These are phyloP conservation scores for Linurgus olivaceus DNA, from an alignment of 2,797 vertebrate species.

Conservation along the genomic window DNA sequence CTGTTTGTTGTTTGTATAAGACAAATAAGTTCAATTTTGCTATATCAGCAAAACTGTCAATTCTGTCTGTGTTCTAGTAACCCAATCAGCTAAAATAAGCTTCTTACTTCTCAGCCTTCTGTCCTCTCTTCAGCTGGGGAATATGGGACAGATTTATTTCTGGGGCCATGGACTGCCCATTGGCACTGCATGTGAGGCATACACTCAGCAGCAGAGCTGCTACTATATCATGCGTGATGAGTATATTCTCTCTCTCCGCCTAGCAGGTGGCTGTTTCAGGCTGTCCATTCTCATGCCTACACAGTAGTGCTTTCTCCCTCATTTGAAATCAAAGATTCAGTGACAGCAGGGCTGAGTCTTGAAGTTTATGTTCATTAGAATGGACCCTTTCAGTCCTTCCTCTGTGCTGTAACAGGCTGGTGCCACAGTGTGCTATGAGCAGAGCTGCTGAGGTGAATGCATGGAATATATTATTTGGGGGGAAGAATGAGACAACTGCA, in stretches of 20 bases:
- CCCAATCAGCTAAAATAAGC: conserved; percentile 33
- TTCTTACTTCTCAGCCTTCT: conserved; percentile 33
- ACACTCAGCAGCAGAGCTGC: not conserved
- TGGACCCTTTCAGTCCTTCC: conserved; percentile 34
- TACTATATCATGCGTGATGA: not conserved
- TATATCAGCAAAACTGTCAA: conserved; percentile 1
- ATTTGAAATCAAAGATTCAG: conserved; percentile 44
- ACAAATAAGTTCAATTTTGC: not conserved
- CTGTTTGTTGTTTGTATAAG: not conserved
- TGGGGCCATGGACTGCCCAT: not conserved
- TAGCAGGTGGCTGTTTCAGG: conserved; percentile 55
- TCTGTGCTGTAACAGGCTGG: not conserved
- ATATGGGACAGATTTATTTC: conserved; percentile 7
- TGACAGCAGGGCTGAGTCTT: conserved; percentile 19
- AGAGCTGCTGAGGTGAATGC: conserved; percentile 28
- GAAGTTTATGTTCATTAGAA: conserved; percentile 33
- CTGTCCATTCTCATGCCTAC: conserved; percentile 16
- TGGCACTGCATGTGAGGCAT: not conserved
- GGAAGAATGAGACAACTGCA: not conserved
- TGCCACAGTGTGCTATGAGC: conserved; percentile 21
- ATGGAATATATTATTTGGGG: not conserved
- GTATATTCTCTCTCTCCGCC: not conserved
- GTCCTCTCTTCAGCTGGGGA: not conserved
- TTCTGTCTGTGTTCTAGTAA: conserved; percentile 2
- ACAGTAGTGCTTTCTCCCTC: conserved; percentile 45